Evolutionary conservation across 2,797 vertebrate genomes (phyloP), one percentile per base, ranked within the genome.

Genomic region (Paedocypris micromegethes): DNA sequence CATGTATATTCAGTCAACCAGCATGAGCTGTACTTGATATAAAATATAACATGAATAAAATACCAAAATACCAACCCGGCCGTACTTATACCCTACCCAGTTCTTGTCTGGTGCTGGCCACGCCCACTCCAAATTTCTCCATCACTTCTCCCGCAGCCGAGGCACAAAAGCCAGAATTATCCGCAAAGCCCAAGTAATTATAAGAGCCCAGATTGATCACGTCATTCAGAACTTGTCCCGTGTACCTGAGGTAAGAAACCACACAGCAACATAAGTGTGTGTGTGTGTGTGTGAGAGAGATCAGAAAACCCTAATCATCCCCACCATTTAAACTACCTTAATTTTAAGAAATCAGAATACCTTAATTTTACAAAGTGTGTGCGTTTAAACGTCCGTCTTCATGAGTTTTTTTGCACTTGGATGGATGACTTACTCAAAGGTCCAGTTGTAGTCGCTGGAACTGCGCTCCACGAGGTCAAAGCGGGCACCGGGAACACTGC

Each of bases 151-250:
- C 86, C 6, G 91, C 91, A 41, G 92, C 88, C 54, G 94, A 86
- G 43, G 90, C 88, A 72, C 93, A 96, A 3, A 76, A 49, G 6
- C 94, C 94, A 2, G 66, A 76, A 41, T 93, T 95, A 80, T 92
- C 90, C 47, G 94, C 93, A 77, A 97, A 98, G 81, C 96, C 95
- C 67, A 98, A 91, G 83, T 98, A 98, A 86, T 98, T 98, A 83
- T 98, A 98, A 5, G 95, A 98, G 72, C 96, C 95, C 92, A 98
- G 88, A 84, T 98, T 98, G 82, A 98, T 93, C 72, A 97, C 89
- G 59, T 85, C 92, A 78, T 90, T 92, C 80, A 94, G 84, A 8
- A 93, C 79, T 73, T 85, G 90, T 5, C 93, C 94, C 0, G 93
- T 94, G 78, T 93, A 93, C 74, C 95, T 98, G 53, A 50, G 52